Evolutionary conservation across 2,797 vertebrate species (phyloP).

Genomic region (Dendrocincla tyrannina): DNA sequence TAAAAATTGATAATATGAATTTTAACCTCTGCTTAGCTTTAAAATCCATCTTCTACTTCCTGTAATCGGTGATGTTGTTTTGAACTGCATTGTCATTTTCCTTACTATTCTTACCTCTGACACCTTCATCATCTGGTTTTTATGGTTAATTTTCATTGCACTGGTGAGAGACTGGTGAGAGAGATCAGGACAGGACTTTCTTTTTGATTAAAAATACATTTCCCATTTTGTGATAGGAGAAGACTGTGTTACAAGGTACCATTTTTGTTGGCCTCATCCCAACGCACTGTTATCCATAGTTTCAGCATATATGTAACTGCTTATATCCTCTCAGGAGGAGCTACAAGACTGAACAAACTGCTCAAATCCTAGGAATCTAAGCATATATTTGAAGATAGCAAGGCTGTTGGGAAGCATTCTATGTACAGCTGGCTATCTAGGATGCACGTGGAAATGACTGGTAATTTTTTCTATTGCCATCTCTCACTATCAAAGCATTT

Average conservation of each 20-base stretch:
- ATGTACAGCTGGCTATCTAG: background rate
- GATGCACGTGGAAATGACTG: background rate
- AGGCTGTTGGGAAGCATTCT: background rate
- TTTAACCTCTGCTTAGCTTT: background rate
- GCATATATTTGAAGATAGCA: background rate
- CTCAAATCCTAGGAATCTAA: background rate
- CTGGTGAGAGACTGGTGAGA: background rate
- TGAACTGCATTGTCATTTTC: background rate
- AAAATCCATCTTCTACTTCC: background rate
- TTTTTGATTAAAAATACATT: background rate
- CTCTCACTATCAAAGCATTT: background rate
- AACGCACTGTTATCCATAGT: background rate
- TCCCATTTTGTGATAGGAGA: background rate
- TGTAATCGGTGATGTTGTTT: background rate
- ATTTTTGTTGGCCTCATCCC: background rate
- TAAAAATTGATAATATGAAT: background rate
- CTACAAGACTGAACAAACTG: background rate
- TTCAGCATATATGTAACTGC: background rate
- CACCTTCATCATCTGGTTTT: background rate
- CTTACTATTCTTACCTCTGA: background rate
- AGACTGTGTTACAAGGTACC: fast-evolving
- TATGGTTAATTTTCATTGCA: background rate
- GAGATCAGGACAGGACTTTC: background rate
- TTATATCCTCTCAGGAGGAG: background rate
- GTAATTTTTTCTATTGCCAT: background rate